Evolutionary conservation across 2,888 invertebrate species (phyloP), one percentile per base, ranked within the genome.

Genomic region (Stenchaetothrips biformis): DNA sequence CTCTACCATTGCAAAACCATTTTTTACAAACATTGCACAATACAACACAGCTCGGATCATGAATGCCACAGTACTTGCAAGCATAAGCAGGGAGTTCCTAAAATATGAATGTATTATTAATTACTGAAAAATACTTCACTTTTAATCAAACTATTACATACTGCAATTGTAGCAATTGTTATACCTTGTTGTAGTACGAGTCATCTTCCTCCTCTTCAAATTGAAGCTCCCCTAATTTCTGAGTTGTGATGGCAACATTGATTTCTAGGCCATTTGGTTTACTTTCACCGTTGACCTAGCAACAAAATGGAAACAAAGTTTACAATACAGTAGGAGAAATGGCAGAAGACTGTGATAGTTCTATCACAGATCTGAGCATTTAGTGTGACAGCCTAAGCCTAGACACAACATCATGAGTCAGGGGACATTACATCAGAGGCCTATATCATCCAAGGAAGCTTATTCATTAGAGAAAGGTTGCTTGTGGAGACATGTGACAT

Each of bases 1-100:
- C 99, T 81, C 98, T 92, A 0, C 98, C 99, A 89, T 99, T 99
- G 87, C 99, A 99, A 87, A 99, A 99, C 99, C 99, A 99, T 86
- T 99, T 98, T 86, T 97, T 97, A 87, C 99, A 99, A 82, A 95
- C 92, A 86, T 98, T 98, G 88, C 99, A 99, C 93, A 96, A 96
- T 80, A 99, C 98, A 74, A 99, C 99, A 85, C 96, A 97, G 83
- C 95, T 92, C 0, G 97, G 98, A 86, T 99, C 98, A 86, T 98
- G 98, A 83, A 99, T 98, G 79, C 99, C 99, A 88, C 99, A 99
- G 87, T 99, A 99, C 86, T 98, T 97, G 90, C 99, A 99, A 0
- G 99, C 99, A 90, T 98, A 97, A 83, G 95, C 93, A 0, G 99
- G 98, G 82, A 98, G 88, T 87, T 98, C 95, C 86, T 94, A 92